Evolutionary conservation across 2,113 vertebrate species (phyloP).

Genomic region (Recurvirostra avosetta): DNA sequence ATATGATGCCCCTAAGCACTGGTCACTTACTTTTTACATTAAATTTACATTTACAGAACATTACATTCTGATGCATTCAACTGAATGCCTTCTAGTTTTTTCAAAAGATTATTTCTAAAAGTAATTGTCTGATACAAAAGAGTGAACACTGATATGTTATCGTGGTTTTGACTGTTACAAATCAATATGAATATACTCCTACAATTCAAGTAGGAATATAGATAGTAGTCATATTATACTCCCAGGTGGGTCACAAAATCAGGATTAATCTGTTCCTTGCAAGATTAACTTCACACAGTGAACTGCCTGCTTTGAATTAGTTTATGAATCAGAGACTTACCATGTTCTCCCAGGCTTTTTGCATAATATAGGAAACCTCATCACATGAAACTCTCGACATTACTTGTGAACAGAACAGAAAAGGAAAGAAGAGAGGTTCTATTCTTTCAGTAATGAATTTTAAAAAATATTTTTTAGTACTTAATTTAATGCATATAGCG

Average conservation of each 20-base stretch:
- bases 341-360: neutral
- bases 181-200: conserved; percentile 45
- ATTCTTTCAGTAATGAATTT: neutral
- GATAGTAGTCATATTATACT: conserved; percentile 10
- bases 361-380: neutral
- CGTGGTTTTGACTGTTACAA: conserved; percentile 35
- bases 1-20: neutral
- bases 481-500: neutral
- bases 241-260: conserved; percentile 18
- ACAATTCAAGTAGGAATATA: conserved; percentile 29
- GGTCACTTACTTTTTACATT: conserved; percentile 27
- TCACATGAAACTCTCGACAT: neutral
- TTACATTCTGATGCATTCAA: conserved; percentile 19
- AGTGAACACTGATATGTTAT: conserved; percentile 17
- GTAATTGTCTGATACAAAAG: conserved; percentile 40
- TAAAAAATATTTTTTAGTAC: neutral
- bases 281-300: conserved; percentile 52
- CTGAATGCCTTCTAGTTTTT: conserved; percentile 36
- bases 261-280: conserved; percentile 43
- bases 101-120: conserved; percentile 54
- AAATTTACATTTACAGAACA: conserved; percentile 1
- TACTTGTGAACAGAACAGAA: neutral
- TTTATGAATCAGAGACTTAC: conserved; percentile 41
- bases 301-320: conserved; percentile 3
- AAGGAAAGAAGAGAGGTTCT: neutral